These are phyloP conservation scores for Drosophila fuyamai DNA, from an alignment of 1,140 invertebrate genomes.

Conservation along the genomic window DNA sequence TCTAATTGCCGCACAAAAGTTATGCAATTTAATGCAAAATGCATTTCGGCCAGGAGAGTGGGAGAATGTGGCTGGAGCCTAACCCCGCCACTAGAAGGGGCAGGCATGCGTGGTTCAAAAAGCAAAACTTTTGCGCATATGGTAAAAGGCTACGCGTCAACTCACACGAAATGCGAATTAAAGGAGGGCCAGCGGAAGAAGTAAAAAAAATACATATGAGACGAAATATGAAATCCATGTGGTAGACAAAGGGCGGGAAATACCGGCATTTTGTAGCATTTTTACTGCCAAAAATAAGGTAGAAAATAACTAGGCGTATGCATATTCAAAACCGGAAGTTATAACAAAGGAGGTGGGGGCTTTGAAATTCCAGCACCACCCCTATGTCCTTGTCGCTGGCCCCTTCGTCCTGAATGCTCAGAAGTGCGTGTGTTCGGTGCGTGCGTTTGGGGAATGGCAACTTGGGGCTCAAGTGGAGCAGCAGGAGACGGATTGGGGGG, in stretches of 20 bases:
- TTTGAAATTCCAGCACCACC: conserved; percentile 23
- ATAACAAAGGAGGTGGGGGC: not conserved
- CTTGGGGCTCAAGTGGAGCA: conserved; percentile 49
- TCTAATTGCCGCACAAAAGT: conserved; percentile 80
- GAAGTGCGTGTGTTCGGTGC: conserved; percentile 72
- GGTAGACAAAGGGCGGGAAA: conserved; percentile 16
- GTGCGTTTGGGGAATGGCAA: conserved; percentile 49
- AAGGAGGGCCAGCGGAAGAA: conserved; percentile 32
- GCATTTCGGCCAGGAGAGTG: conserved; percentile 30
- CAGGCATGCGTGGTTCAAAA: conserved; percentile 73
- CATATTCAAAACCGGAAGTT: conserved; percentile 62
- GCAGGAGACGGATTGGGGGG: conserved; percentile 6
- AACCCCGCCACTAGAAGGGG: conserved; percentile 56
- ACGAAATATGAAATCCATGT: conserved; percentile 14
- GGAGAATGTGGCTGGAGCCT: conserved; percentile 17
- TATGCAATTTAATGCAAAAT: conserved; percentile 83
- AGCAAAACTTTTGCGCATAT: conserved; percentile 74
- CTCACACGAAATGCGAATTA: conserved; percentile 83
- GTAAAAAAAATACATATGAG: conserved; percentile 9
- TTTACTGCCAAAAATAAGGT: conserved; percentile 44
- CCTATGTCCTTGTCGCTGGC: conserved; percentile 33
- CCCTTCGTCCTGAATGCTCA: conserved; percentile 67
- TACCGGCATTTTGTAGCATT: conserved; percentile 62
- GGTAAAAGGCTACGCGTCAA: conserved; percentile 79
- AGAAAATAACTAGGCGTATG: conserved; percentile 2